Percentiles rank a stretch among this genome's conserved stretches.
Conservation (phyloP, 2,113 vertebrate genomes). For the Malurus melanocephalus region DNA sequence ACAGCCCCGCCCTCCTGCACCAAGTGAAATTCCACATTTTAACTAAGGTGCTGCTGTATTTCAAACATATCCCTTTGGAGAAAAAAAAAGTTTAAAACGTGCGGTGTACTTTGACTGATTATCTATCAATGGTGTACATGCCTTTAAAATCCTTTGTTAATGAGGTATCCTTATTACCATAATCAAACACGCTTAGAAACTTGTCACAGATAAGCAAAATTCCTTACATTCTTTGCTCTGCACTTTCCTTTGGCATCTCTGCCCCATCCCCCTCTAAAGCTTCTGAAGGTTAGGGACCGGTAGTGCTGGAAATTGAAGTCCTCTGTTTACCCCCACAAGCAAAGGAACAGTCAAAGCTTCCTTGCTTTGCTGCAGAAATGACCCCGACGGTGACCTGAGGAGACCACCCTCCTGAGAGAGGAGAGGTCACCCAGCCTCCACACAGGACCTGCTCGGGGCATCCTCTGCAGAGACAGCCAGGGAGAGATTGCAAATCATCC, state of each 20-base stretch:
- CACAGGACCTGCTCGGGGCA: slow-evolving; percentile 22
- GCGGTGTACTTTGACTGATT: neutral
- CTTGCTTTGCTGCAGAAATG: slow-evolving; percentile 17
- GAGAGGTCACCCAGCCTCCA: slow-evolving; percentile 25
- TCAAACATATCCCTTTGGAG: neutral
- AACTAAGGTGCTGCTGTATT: neutral
- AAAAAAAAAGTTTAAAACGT: neutral
- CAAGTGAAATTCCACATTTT: slow-evolving; percentile 15
- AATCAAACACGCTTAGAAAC: slow-evolving; percentile 54
- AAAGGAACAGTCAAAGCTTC: slow-evolving; percentile 27
- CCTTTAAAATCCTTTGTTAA: slow-evolving; percentile 56
- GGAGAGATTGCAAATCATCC: slow-evolving; percentile 50
- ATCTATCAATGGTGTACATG: slow-evolving; percentile 49
- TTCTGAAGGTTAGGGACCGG: slow-evolving; percentile 36
- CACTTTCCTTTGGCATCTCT: slow-evolving; percentile 26
- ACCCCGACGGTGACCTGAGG: slow-evolving; percentile 42
- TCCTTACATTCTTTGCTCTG: slow-evolving; percentile 50
- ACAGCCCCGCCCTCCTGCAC: neutral
- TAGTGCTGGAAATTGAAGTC: slow-evolving; percentile 20
- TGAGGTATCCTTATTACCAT: slow-evolving; percentile 55
- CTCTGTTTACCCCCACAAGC: slow-evolving; percentile 21
- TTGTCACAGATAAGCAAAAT: slow-evolving; percentile 62
- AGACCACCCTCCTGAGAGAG: slow-evolving; percentile 54
- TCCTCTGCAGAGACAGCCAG: slow-evolving; percentile 2
- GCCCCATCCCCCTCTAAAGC: slow-evolving; percentile 13